A percentile compares a stretch with the other conserved stretches of the same genome.
Conservation (phyloP, 2,797 vertebrate species). For the Bradypus variegatus region DNA sequence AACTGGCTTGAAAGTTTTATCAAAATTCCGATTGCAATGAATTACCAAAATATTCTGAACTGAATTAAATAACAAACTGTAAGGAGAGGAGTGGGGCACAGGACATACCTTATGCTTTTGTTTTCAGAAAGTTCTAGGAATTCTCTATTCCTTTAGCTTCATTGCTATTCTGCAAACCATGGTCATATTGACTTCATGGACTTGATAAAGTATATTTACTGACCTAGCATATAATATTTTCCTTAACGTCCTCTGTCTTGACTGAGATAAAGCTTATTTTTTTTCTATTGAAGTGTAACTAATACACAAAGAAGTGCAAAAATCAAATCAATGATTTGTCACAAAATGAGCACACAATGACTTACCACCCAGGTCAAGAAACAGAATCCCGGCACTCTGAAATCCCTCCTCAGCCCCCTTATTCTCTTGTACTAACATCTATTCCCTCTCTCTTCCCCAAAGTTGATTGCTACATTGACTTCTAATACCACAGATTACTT, state of each 20-base stretch:
- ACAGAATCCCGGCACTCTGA: neutral
- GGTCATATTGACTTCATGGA: neutral
- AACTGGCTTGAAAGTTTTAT: neutral
- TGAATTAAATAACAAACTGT: neutral
- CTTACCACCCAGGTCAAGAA: neutral
- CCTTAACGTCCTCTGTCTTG: neutral
- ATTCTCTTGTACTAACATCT: neutral
- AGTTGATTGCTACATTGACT: neutral
- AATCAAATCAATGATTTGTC: neutral
- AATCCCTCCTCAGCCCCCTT: neutral
- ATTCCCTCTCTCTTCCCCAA: neutral
- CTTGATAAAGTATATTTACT: neutral
- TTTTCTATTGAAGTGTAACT: neutral
- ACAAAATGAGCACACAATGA: neutral
- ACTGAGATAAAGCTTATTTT: neutral
- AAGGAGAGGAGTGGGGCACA: neutral
- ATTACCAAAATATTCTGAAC: neutral
- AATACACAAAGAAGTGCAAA: too few species aligned
- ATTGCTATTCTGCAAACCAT: neutral
- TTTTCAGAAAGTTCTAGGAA: neutral
- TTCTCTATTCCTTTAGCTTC: neutral
- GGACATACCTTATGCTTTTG: neutral
- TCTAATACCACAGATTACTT: neutral
- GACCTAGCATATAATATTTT: conserved; percentile 1
- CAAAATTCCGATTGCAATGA: neutral